Evolutionary conservation across 2,888 invertebrate genomes (phyloP), one percentile per base, ranked within the genome.

Genomic region (Spilarctia lutea): DNA sequence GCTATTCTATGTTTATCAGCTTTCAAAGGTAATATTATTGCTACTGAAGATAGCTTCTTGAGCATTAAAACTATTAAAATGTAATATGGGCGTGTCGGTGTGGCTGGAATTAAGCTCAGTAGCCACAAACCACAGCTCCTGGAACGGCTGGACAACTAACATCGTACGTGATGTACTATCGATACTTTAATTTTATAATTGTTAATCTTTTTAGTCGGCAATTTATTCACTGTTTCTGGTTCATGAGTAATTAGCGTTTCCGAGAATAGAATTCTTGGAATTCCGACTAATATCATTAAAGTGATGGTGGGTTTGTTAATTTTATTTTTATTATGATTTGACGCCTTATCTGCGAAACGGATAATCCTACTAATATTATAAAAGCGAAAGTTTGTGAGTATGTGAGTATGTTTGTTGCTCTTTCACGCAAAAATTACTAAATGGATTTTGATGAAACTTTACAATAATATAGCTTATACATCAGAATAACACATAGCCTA

Each of bases 71-170:
- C 94, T 93, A 94, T 94, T 94, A 94, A 94, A 93, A 91, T 88
- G 89, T 91, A 91, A 90, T 90, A 85, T 88, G 88, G 92, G 91
- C 90, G 91, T 89, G 88, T 86, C 90, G 79, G 78, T 89, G 91
- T 88, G 92, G 93, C 91, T 82, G 83, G 90, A 91, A 92, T 91
- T 92, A 91, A 91, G 90, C 91, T 91, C 86, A 86, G 85, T 84
- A 84, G 92, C 94, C 94, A 87, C 94, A 95, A 85, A 94, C 95
- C 95, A 91, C 95, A 95, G 94, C 94, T 95, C 87, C 94, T 93
- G 94, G 91, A 90, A 85, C 87, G 89, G 87, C 90, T 85, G 90
- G 90, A 91, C 90, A 89, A 90, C 91, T 91, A 91, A 87, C 89
- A 87, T 85, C 75, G 75, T 86, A 79, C 85, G 82, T 85, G 85